Evolutionary conservation across 1,140 invertebrate species (phyloP).

Genomic region (Cardiocondyla obscurior): DNA sequence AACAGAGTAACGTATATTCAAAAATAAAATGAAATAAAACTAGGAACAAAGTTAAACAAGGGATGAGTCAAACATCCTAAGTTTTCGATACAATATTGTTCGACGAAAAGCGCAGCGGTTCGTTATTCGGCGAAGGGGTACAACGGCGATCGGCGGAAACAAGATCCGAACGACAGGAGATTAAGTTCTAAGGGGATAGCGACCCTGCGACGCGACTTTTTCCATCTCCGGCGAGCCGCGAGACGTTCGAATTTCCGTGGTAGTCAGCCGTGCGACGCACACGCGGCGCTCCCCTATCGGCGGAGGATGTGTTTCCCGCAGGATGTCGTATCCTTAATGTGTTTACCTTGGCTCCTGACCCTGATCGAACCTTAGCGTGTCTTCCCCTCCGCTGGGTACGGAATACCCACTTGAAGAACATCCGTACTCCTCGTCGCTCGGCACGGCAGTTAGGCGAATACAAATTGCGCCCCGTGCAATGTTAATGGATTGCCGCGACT

Average conservation of each 20-base stretch:
- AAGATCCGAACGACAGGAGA: slow-evolving; percentile 65
- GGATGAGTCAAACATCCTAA: not conserved
- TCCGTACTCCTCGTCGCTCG: slow-evolving; percentile 19
- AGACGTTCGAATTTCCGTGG: slow-evolving; percentile 71
- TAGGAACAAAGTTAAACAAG: slow-evolving; percentile 3
- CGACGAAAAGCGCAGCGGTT: not conserved
- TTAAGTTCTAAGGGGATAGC: slow-evolving; percentile 40
- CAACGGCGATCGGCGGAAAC: slow-evolving; percentile 52
- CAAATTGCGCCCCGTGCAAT: slow-evolving; percentile 39
- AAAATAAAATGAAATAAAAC: too few species aligned
- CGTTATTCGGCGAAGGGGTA: slow-evolving; percentile 58
- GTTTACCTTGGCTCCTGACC: slow-evolving; percentile 78
- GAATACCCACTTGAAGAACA: slow-evolving; percentile 26
- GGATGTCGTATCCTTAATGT: slow-evolving; percentile 78
- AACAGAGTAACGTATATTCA: too few species aligned
- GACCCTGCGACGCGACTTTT: slow-evolving; percentile 47
- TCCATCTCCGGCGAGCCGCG: slow-evolving; percentile 56
- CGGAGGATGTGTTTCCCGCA: slow-evolving; percentile 70
- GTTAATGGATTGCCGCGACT: slow-evolving; percentile 44
- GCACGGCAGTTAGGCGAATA: slow-evolving; percentile 15
- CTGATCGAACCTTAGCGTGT: slow-evolving; percentile 63
- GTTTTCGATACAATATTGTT: not conserved
- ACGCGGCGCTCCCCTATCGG: slow-evolving; percentile 60
- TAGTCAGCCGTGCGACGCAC: slow-evolving; percentile 38
- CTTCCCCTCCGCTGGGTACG: slow-evolving; percentile 31